Percentiles rank a stretch among this genome's conserved stretches.
These are phyloP conservation scores for Agriopis aurantiaria DNA, from an alignment of 2,888 invertebrate genomes.

Conservation along the genomic window DNA sequence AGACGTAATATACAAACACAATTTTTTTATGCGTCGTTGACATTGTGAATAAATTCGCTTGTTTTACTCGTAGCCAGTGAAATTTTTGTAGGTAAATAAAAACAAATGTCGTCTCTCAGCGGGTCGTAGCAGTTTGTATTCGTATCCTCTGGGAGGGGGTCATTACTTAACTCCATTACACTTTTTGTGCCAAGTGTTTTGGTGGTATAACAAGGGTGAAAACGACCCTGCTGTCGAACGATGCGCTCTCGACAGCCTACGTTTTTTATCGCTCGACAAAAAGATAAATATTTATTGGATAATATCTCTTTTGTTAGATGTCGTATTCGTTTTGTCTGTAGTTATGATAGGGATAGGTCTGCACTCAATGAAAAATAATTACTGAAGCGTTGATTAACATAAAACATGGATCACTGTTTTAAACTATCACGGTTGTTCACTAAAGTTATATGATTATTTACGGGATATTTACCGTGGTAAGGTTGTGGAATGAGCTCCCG, in stretches of 20 bases:
- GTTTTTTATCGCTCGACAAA: conserved; percentile 66
- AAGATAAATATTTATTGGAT: conserved; percentile 60
- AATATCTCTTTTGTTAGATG: conserved; percentile 45
- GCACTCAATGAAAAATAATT: too few relatives aligned
- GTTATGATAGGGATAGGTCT: neutral
- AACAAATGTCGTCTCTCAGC: conserved; percentile 69
- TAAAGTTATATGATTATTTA: too few relatives aligned
- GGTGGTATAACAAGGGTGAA: conserved; percentile 84
- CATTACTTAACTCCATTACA: conserved; percentile 85
- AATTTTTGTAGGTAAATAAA: conserved; percentile 53
- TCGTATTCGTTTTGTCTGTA: conserved; percentile 10
- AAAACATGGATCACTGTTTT: too few relatives aligned
- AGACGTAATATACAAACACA: too few relatives aligned
- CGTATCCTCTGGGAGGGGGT: conserved; percentile 77
- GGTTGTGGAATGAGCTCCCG: too few relatives aligned
- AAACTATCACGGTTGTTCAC: too few relatives aligned
- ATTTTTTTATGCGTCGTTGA: too few relatives aligned
- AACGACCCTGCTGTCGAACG: conserved; percentile 81
- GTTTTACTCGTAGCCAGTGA: neutral
- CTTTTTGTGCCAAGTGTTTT: conserved; percentile 86
- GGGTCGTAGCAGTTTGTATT: conserved; percentile 70
- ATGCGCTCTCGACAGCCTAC: conserved; percentile 72
- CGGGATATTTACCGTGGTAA: too few relatives aligned
- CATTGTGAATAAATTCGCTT: neutral
- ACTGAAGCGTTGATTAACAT: too few relatives aligned